Percentiles rank a stretch among this genome's conserved stretches.
phyloP scores from a whole-genome alignment of 1,140 invertebrate species.

The Lasioglossum baleicum region DNA sequence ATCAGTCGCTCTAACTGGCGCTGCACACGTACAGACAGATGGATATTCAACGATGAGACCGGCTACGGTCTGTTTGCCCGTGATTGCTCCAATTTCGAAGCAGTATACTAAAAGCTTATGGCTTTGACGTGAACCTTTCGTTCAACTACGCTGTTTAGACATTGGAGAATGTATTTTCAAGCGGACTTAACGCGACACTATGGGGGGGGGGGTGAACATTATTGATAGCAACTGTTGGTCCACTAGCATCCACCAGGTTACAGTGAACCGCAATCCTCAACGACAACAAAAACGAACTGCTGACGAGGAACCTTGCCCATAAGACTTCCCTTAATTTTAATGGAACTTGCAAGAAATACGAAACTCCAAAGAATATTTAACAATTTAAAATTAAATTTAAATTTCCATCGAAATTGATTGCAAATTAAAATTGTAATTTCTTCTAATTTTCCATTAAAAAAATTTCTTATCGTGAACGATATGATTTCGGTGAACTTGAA shows the following conservation, averaged over 20 bases:
- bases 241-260: too few relatives aligned
- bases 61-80: background rate
- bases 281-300: background rate
- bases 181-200: background rate
- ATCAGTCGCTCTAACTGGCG: background rate
- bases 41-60: background rate
- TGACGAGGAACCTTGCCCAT: too few relatives aligned
- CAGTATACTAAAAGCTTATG: background rate
- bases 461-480: too few relatives aligned
- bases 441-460: too few relatives aligned
- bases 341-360: too few relatives aligned
- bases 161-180: background rate
- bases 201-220: background rate
- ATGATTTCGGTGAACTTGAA: too few relatives aligned
- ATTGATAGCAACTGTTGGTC: background rate
- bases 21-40: too few relatives aligned
- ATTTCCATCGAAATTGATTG: too few relatives aligned
- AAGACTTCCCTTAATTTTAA: too few relatives aligned
- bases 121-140: constrained; percentile 10
- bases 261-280: background rate
- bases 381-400: too few relatives aligned
- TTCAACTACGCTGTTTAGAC: background rate
- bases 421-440: too few relatives aligned
- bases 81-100: constrained; percentile 2
- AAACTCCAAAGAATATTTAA: too few relatives aligned